phyloP scores from a whole-genome alignment of 2,113 vertebrate species.

The Triplophysa rosa region DNA sequence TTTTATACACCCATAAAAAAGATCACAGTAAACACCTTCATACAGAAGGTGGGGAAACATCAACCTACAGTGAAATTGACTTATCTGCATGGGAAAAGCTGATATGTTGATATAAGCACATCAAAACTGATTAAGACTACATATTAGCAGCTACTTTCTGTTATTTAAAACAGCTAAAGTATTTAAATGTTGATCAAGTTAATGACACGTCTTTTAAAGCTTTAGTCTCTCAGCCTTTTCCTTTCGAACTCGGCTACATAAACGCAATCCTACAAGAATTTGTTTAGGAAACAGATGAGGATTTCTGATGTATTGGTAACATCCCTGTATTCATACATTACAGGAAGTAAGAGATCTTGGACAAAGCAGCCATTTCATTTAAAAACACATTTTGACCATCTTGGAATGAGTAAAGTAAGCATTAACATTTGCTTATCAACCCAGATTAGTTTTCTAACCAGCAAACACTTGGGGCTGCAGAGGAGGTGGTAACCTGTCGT shows the following conservation, averaged over 20 bases:
- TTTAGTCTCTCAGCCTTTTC: background rate
- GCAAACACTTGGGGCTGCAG: conserved; percentile 90
- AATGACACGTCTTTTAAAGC: background rate
- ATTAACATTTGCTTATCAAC: background rate
- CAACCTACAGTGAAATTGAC: conserved; percentile 1
- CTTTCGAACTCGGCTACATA: background rate
- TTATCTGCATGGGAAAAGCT: background rate
- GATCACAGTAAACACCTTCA: background rate
- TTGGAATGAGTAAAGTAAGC: background rate
- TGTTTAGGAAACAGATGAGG: background rate
- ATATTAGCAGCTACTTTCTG: conserved; percentile 11
- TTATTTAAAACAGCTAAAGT: background rate
- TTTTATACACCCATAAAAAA: conserved; percentile 9
- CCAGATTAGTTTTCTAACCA: conserved; percentile 65
- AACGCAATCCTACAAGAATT: background rate
- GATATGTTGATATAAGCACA: conserved; percentile 16
- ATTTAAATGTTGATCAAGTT: background rate
- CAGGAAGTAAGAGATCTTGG: background rate
- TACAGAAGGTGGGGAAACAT: background rate
- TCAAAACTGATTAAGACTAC: background rate
- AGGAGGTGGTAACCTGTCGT: conserved; percentile 86
- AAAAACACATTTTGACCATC: background rate
- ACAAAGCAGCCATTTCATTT: background rate
- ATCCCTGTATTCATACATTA: background rate
- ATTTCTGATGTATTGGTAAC: background rate